Base-by-base conservation (phyloP, 2,113 vertebrate species). In the Oreochromis aureus region DNA sequence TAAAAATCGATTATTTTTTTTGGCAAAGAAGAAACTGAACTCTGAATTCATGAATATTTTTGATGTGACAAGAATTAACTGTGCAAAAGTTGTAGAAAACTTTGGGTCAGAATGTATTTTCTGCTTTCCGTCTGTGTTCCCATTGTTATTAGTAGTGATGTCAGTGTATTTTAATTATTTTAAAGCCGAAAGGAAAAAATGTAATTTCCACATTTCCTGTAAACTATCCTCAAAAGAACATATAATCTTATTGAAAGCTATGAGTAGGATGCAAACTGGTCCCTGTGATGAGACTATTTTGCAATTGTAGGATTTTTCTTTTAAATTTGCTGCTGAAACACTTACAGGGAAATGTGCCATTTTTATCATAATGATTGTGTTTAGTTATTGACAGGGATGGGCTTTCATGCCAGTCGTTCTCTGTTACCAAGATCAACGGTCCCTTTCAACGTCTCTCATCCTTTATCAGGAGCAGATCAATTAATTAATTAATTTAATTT, bases 61-160 rank as follows among this genome's bases (percentile, higher is more conserved):
- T 78, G 32, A 54, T 16, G 73, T 81, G 71, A 83, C 7, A 82
- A 87, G 85, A 84, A 56, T 86, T 93, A 92, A 89, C 88, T 79
- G 71, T 90, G 44, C 81, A 81, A 80, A 89, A 39, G 82, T 80
- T 86, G 94, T 93, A 92, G 91, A 87, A 44, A 66, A 19, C 6
- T 53, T 39, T 82, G 22, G 36, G 80, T 91, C 89, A 90, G 88
- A 93, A 92, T 94, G 93, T 93, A 85, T 94, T 93, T 94, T 91
- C 53, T 89, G 90, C 81, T 87, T 86, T 39, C 79, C 85, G 55
- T 89, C 59, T 93, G 54, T 90, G 78, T 81, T 86, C 30, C 36
- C 39, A 76, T 84, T 92, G 82, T 87, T 80, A 63, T 89, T 30
- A 8, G 22, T 94, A 86, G 84, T n/a, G 34, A 79, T 11, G 24